Percentiles rank a stretch among this genome's conserved stretches.
Evolutionary conservation across 2,888 invertebrate species (phyloP).

Genomic region (Zhengitettix transpicula): DNA sequence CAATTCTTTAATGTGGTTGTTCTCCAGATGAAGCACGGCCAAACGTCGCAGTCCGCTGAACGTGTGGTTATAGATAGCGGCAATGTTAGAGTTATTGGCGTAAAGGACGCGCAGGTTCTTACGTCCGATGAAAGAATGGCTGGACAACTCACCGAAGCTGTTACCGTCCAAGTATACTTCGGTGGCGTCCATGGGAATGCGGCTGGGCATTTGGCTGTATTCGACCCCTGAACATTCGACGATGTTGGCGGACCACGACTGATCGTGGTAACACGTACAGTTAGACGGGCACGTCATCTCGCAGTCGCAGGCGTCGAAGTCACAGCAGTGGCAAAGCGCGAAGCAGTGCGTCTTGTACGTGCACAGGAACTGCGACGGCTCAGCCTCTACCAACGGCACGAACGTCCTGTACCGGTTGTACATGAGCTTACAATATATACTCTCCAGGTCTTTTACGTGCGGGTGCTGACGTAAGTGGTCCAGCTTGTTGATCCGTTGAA

Average conservation of each 20-base stretch:
- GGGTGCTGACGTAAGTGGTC: slow-evolving; percentile 73
- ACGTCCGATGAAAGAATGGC: slow-evolving; percentile 80
- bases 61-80: slow-evolving; percentile 71
- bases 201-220: slow-evolving; percentile 67
- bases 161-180: slow-evolving; percentile 89
- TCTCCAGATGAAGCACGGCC: slow-evolving; percentile 67
- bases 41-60: slow-evolving; percentile 74
- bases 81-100: slow-evolving; percentile 77
- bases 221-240: slow-evolving; percentile 76
- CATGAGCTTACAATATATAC: slow-evolving; percentile 73
- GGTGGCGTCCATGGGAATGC: slow-evolving; percentile 90
- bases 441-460: slow-evolving; percentile 77
- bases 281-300: slow-evolving; percentile 90
- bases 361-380: slow-evolving; percentile 80
- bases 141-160: slow-evolving; percentile 68
- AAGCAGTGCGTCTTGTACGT: slow-evolving; percentile 87
- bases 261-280: slow-evolving; percentile 90
- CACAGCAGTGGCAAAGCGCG: slow-evolving; percentile 88
- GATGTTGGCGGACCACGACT: slow-evolving; percentile 82
- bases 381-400: slow-evolving; percentile 71
- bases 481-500: slow-evolving; percentile 75
- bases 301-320: slow-evolving; percentile 93
- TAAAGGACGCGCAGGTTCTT: slow-evolving; percentile 76
- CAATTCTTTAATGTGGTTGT: slow-evolving; percentile 64
- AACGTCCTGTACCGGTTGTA: slow-evolving; percentile 72